Conservation (phyloP, 2,888 invertebrate species). For the Cryptus armator region DNA sequence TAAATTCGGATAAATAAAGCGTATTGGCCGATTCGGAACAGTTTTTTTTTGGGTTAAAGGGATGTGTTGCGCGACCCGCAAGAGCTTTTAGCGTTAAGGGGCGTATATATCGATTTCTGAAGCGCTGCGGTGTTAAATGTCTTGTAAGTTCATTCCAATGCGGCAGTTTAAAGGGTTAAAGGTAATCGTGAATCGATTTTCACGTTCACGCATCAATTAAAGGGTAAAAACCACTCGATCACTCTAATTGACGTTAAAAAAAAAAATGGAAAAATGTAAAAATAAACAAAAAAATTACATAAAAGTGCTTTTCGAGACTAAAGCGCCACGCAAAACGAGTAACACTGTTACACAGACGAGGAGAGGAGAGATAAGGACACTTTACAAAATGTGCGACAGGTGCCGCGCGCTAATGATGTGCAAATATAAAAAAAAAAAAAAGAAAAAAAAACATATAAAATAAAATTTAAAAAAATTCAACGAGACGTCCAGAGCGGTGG, state of each 20-base stretch:
- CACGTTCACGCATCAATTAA: too few relatives aligned
- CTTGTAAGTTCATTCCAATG: not conserved
- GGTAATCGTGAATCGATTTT: too few relatives aligned
- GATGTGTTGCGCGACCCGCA: not conserved
- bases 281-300: not conserved
- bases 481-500: constrained; percentile 33
- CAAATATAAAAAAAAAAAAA: constrained; percentile 39
- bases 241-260: not conserved
- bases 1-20: not conserved
- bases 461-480: constrained; percentile 9
- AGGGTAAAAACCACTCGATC: too few relatives aligned
- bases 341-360: not conserved
- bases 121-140: not conserved
- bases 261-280: not conserved
- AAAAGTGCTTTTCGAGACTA: not conserved
- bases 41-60: not conserved
- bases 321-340: not conserved
- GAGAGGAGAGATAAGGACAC: constrained; percentile 28
- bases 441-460: not conserved
- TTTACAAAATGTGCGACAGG: constrained; percentile 53
- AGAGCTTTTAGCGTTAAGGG: not conserved
- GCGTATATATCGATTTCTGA: not conserved
- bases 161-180: not conserved
- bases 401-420: constrained; percentile 58
- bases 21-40: not conserved